A percentile compares a stretch with the other conserved stretches of the same genome.
phyloP scores from a whole-genome alignment of 2,113 vertebrate species.

The Leptodactylus fuscus region DNA sequence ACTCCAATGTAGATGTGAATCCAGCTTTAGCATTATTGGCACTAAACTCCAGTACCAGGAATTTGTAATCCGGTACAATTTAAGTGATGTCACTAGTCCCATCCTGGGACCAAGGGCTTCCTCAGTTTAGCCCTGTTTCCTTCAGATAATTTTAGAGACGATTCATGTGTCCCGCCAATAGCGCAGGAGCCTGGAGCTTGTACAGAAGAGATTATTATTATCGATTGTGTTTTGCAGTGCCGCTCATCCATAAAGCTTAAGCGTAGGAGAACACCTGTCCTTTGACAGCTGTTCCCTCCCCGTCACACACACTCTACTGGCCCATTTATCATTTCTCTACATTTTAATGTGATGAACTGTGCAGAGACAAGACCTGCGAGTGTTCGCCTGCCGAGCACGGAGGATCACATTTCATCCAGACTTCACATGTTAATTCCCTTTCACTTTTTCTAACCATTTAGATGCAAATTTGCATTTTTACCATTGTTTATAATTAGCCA shows the following conservation, averaged over 20 bases:
- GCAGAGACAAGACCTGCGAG: neutral
- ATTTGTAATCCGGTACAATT: no score
- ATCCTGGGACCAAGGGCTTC: neutral
- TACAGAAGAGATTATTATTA: conserved; percentile 20
- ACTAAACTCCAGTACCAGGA: no score
- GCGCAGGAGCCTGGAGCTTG: neutral
- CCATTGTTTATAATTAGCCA: conserved; percentile 43
- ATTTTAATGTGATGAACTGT: conserved; percentile 50
- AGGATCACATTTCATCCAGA: conserved; percentile 9
- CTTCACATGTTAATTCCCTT: conserved; percentile 1
- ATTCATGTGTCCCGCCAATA: neutral
- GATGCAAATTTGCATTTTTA: conserved; percentile 40
- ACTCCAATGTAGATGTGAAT: no score
- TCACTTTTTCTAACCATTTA: conserved; percentile 33
- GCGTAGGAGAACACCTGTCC: conserved; percentile 51
- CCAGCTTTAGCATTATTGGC: no score
- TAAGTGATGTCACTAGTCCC: neutral
- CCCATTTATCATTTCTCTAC: conserved; percentile 19
- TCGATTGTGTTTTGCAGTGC: conserved; percentile 23
- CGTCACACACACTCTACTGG: neutral
- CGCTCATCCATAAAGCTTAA: conserved; percentile 52
- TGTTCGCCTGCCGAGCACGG: conserved; percentile 6
- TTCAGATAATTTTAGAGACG: neutral
- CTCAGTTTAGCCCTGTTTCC: neutral
- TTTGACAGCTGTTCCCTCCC: conserved; percentile 39